Evolutionary conservation across 2,888 invertebrate species (phyloP).

Genomic region (Falcaria lacertinaria): DNA sequence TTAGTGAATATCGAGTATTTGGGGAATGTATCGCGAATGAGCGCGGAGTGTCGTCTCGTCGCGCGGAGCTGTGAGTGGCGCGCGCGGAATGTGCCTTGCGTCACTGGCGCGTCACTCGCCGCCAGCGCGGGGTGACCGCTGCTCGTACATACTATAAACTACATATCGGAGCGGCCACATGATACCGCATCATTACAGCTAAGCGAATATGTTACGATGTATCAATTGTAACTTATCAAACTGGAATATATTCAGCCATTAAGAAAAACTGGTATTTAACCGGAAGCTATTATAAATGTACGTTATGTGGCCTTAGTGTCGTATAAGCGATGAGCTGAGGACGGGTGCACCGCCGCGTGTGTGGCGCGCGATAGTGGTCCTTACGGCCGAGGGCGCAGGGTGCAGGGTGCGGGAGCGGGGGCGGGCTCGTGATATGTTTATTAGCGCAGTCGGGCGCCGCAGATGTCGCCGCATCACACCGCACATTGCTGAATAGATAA

Average conservation of each 20-base stretch:
- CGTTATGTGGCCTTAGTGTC: not conserved
- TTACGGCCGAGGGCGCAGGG: not conserved
- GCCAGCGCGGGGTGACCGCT: not conserved
- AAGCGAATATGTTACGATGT: too few relatives aligned
- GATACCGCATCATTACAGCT: too few relatives aligned
- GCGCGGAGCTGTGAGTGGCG: not conserved
- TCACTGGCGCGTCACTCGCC: not conserved
- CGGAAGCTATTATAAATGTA: too few relatives aligned
- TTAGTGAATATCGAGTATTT: not conserved
- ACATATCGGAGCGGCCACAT: too few relatives aligned
- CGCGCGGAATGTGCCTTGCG: not conserved
- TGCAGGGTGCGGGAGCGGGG: not conserved
- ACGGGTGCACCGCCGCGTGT: not conserved
- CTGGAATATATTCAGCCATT: too few relatives aligned
- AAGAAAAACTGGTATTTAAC: too few relatives aligned
- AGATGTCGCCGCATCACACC: constrained; percentile 35
- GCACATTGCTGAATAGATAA: constrained; percentile 61
- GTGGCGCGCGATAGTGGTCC: not conserved
- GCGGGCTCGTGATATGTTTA: constrained; percentile 31
- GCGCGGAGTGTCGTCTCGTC: not conserved
- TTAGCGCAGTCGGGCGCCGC: constrained; percentile 26
- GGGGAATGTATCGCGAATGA: not conserved
- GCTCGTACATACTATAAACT: not conserved
- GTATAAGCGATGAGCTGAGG: not conserved
- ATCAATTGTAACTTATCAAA: too few relatives aligned